Evolutionary conservation across 2,888 invertebrate genomes (phyloP).

Genomic region (Tortricodes alternella): DNA sequence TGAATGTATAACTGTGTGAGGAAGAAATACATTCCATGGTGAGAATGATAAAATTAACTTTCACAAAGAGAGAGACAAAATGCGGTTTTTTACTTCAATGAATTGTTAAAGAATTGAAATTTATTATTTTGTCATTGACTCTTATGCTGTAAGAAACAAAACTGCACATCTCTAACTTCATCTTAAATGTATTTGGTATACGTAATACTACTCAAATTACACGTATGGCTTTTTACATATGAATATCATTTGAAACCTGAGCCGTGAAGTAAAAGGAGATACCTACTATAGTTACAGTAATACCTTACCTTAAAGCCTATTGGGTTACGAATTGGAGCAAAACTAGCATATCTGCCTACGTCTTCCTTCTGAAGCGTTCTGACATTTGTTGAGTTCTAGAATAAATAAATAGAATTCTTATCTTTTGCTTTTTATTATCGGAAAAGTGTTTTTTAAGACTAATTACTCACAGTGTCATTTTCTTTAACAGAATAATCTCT

Average conservation of each 20-base stretch:
- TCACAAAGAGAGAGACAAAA: no score
- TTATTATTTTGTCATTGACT: no score
- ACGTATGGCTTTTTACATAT: background rate
- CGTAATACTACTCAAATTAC: background rate
- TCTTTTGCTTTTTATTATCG: background rate
- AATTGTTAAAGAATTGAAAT: no score
- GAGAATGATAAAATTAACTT: no score
- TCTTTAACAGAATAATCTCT: constrained; percentile 56
- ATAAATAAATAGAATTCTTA: constrained; percentile 33
- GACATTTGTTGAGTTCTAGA: constrained; percentile 61
- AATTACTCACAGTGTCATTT: constrained; percentile 53
- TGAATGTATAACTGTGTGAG: no score
- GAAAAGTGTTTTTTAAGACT: background rate
- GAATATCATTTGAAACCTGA: constrained; percentile 3
- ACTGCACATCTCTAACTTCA: no score
- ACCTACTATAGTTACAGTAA: constrained; percentile 18
- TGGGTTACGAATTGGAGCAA: constrained; percentile 49
- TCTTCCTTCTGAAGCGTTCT: constrained; percentile 66
- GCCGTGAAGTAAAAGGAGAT: constrained; percentile 12
- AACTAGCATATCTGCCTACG: constrained; percentile 49
- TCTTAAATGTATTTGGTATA: no score
- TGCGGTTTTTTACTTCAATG: no score
- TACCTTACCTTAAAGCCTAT: constrained; percentile 59
- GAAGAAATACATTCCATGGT: no score
- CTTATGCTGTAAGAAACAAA: no score